phyloP scores from a whole-genome alignment of 53 echinoderm and acorn worm genomes.

The Holothuria scabra region DNA sequence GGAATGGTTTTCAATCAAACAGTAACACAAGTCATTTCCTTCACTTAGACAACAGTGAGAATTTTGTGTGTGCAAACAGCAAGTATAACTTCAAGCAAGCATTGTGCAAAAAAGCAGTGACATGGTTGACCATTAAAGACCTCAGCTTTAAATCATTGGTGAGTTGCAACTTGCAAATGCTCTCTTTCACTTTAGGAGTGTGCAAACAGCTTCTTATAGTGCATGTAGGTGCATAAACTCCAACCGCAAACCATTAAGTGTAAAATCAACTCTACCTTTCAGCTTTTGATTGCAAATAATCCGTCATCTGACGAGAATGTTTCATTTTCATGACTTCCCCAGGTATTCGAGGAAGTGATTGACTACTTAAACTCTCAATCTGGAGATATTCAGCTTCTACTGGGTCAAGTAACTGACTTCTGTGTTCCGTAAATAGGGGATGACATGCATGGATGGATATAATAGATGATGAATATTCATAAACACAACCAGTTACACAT shows the following conservation, averaged over 20 bases:
- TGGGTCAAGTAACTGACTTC: slow-evolving; percentile 20
- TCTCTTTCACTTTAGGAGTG: too few species aligned
- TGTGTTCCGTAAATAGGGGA: neutral
- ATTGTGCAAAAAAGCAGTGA: too few species aligned
- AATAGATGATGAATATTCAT: slow-evolving; percentile 21
- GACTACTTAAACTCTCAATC: slow-evolving; percentile 50
- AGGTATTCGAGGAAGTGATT: slow-evolving; percentile 49
- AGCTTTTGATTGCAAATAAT: slow-evolving; percentile 70
- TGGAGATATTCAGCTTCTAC: slow-evolving; percentile 67
- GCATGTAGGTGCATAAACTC: neutral
- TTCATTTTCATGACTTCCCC: slow-evolving; percentile 88
- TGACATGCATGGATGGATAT: slow-evolving; percentile 16
- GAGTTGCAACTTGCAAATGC: too few species aligned
- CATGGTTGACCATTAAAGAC: too few species aligned
- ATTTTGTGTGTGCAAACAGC: too few species aligned
- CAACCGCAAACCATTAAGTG: too few species aligned
- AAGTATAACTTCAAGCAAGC: too few species aligned
- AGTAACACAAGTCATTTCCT: too few species aligned
- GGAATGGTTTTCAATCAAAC: too few species aligned
- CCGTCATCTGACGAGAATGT: slow-evolving; percentile 88
- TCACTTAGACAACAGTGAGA: too few species aligned
- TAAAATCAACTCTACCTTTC: slow-evolving; percentile 53
- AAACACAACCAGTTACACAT: neutral
- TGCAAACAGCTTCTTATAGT: too few species aligned
- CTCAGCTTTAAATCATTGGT: too few species aligned